phyloP scores from a whole-genome alignment of 2,888 invertebrate genomes.

The Harpalus rufipes region DNA sequence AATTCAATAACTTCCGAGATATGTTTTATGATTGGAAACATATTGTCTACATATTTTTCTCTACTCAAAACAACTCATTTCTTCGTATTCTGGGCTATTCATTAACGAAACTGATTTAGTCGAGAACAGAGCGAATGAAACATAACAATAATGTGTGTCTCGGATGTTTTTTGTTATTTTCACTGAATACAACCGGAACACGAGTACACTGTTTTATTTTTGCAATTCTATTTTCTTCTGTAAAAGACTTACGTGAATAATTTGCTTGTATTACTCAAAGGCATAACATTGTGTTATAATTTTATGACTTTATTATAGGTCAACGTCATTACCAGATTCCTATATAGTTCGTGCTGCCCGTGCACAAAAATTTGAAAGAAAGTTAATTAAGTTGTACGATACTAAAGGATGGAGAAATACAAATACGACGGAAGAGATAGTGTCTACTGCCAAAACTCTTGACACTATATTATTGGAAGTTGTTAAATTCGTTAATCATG shows the following conservation, averaged over 20 bases:
- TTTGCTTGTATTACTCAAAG: background rate
- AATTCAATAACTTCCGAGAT: constrained; percentile 62
- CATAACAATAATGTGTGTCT: constrained; percentile 18
- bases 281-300: constrained; percentile 3
- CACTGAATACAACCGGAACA: constrained; percentile 4
- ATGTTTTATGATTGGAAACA: constrained; percentile 63
- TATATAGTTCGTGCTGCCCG: too few relatives aligned
- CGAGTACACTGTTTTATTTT: constrained; percentile 11
- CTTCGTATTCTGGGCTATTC: constrained; percentile 40
- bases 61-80: background rate
- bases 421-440: too few relatives aligned
- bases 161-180: constrained; percentile 25
- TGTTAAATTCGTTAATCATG: too few relatives aligned
- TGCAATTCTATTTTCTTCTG: background rate
- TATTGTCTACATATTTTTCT: constrained; percentile 58
- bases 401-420: too few relatives aligned
- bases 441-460: too few relatives aligned
- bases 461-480: too few relatives aligned
- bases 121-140: constrained; percentile 10
- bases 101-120: constrained; percentile 18
- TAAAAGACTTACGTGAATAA: constrained; percentile 4
- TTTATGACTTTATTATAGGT: background rate
- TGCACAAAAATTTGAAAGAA: too few relatives aligned
- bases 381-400: too few relatives aligned
- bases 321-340: too few relatives aligned